Conservation (phyloP, 2,888 invertebrate genomes). For the Capitulum mitella region DNA sequence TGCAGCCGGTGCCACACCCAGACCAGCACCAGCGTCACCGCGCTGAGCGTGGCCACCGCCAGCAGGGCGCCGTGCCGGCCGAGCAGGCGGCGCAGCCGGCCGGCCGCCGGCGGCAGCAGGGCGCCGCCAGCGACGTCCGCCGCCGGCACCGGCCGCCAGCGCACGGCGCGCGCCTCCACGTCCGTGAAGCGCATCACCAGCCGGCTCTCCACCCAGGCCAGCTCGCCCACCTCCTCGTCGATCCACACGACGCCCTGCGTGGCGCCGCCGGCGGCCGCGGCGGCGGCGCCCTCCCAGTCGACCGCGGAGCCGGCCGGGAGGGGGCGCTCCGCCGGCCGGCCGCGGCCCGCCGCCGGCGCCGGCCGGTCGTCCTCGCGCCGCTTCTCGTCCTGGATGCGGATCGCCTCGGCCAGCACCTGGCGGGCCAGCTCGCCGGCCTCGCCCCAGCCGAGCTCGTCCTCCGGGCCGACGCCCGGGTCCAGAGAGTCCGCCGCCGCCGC, state of each 20-base stretch:
- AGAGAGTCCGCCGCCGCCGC: too few species aligned
- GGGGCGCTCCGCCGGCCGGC: too few species aligned
- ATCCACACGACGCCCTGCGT: not conserved
- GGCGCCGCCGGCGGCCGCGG: not conserved
- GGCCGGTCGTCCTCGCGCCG: not conserved
- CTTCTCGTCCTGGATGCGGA: not conserved
- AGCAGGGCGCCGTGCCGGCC: not conserved
- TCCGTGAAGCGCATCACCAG: constrained; percentile 6
- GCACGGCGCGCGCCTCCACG: not conserved
- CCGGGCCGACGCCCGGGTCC: not conserved
- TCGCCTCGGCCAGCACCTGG: not conserved
- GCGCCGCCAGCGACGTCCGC: not conserved
- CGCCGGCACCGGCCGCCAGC: constrained; percentile 6
- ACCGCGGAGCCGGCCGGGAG: too few species aligned
- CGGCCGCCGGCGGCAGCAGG: not conserved
- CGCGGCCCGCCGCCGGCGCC: not conserved
- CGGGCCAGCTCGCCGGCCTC: not conserved
- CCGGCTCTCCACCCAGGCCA: constrained; percentile 1
- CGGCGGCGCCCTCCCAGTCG: too few species aligned
- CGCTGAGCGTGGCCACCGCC: not conserved
- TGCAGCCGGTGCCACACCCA: not conserved
- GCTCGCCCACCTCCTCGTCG: constrained; percentile 7
- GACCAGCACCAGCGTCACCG: not conserved
- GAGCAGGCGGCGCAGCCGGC: not conserved
- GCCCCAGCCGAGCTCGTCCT: too few species aligned